Base-by-base conservation (phyloP, 37 sponge, comb jelly and placozoan species). In the Halichondria panicea region DNA sequence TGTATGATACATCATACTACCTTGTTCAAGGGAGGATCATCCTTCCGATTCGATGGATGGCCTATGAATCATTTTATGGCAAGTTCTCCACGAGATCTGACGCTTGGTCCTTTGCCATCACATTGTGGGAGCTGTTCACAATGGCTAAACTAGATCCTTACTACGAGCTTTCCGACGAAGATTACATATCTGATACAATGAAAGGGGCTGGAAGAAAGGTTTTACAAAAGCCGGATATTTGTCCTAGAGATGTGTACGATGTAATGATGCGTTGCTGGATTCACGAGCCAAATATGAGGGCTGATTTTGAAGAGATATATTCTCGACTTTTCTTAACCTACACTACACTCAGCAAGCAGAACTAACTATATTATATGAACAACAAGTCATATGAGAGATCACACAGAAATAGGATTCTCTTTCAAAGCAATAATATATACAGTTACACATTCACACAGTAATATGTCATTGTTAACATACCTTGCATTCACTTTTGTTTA, bases 21-120 rank as follows among this genome's bases (percentile, higher is more conserved):
- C 41, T 61, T 36, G 50, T 88, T 46, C 62, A 81, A 37, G 90
- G 94, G 1, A 54, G 63, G 0, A 46, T 83, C 27, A 84, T 85
- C 28, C 83, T 87, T 3, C 89, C 89, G 44, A 85, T 85, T 44
- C 72, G 94, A 33, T 93, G 94, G 94, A 93, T 93, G 94, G 73
- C 94, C 1, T 68, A 73, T 34, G 94, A 93, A 60, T 79, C 81
- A 28, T 93, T 88, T 74, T 93, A 86, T 65, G 94, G 94, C 11
- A 80, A 85, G 65, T 93, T 93, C 71, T 88, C 94, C 4, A 70
- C 78, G 24, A 93, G 89, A 56, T 82, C 94, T 33, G 94, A 93
- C 63, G 79, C 74, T 9, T 93, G 89, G 89, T 77, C 94, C 21
- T 93, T 85, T 78, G 94, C 89, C 11, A 79, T 93, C 28, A 82